phyloP scores from a whole-genome alignment of 2,797 vertebrate genomes.

The Anguilla anguilla region DNA sequence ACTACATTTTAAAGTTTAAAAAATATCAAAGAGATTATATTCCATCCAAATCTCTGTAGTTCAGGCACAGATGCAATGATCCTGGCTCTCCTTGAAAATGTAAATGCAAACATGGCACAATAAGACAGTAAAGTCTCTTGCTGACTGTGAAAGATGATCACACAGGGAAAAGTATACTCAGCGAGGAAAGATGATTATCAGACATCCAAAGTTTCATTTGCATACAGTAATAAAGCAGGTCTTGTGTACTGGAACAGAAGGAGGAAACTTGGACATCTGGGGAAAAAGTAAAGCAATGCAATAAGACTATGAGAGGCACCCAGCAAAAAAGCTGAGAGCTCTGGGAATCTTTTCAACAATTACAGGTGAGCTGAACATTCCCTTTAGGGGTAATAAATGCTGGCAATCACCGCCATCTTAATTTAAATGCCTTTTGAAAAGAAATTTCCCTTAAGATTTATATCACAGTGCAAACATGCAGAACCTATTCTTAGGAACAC shows the following conservation, averaged over 20 bases:
- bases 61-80: neutral
- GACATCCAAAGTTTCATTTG: constrained; percentile 1
- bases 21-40: neutral
- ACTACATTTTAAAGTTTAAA: neutral
- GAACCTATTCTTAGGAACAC: neutral
- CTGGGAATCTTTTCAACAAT: constrained; percentile 13
- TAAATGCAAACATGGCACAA: neutral
- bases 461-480: neutral
- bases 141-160: constrained; percentile 40
- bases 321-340: neutral
- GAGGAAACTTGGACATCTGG: constrained; percentile 54
- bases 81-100: neutral
- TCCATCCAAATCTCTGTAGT: constrained; percentile 1
- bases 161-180: neutral
- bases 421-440: constrained; percentile 19
- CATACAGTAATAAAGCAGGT: constrained; percentile 6
- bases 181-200: neutral
- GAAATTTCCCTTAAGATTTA: constrained; percentile 19
- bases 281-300: constrained; percentile 22
- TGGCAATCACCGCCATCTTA: constrained; percentile 14
- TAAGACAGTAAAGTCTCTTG: constrained; percentile 5
- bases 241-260: constrained; percentile 46
- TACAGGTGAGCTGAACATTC: constrained; percentile 9
- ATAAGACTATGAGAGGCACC: constrained; percentile 5
- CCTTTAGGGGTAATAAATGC: constrained; percentile 14